phyloP scores from a whole-genome alignment of 2,113 vertebrate species.

The Paramormyrops kingsleyae region DNA sequence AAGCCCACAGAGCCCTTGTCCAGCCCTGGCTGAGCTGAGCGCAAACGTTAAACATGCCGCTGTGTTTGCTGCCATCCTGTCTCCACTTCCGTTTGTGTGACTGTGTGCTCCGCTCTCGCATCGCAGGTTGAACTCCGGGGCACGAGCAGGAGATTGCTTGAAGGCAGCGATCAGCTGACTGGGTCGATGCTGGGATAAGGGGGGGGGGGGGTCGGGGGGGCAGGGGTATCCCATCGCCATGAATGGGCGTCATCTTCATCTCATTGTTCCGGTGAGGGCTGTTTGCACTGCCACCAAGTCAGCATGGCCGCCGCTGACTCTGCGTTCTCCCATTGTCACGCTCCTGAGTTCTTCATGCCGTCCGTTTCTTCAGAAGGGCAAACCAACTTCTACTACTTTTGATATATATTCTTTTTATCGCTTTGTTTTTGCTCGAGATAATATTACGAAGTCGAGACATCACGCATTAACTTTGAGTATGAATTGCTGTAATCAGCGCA shows the following conservation, averaged over 20 bases:
- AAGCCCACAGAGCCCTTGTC: no score
- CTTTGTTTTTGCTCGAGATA: neutral
- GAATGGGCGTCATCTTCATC: neutral
- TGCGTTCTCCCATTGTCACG: neutral
- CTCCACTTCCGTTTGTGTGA: neutral
- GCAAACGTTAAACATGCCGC: no score
- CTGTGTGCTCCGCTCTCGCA: neutral
- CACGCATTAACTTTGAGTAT: neutral
- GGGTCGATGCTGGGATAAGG: neutral
- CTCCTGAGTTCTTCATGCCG: neutral
- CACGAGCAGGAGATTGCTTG: neutral
- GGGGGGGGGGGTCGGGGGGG: neutral
- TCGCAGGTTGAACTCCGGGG: neutral
- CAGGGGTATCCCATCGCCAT: neutral
- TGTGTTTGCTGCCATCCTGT: neutral
- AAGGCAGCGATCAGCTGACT: neutral
- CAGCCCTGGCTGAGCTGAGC: no score
- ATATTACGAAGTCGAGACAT: neutral
- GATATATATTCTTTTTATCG: neutral
- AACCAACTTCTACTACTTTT: neutral
- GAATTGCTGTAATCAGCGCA: neutral
- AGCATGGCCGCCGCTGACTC: neutral
- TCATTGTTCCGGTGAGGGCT: slow-evolving; percentile 12
- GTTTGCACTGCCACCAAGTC: neutral
- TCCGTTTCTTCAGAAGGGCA: neutral